Evolutionary conservation across 92 coral and sea anemone species (phyloP), one percentile per base, ranked within the genome.

Genomic region (Porites lobata): DNA sequence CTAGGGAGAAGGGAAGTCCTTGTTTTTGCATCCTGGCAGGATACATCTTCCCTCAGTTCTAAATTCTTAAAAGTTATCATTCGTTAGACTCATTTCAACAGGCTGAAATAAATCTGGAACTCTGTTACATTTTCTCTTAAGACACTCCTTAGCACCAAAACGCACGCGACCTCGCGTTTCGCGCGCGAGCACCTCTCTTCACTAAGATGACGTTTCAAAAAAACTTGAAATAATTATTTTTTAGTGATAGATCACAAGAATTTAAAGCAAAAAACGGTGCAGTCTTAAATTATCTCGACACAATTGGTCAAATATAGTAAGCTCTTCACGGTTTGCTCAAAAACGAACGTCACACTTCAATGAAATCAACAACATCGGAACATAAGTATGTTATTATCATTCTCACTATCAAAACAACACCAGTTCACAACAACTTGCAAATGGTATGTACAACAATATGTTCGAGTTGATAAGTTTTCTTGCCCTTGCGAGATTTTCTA

Each of bases 381-480:
- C 38, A 9, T 22, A 38, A 18, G 38, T 79, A 65, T 72, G 22
- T 22, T n/a, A 72, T 71, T 71, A 54, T 71, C 51, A 8, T 66
- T 20, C 50, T 9, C 61, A 56, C 22, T n/a, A 29, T 69, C 68
- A 69, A 67, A 81, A 51, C 56, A 68, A 82, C 58, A 17, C 69
- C 57, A 68, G 53, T 26, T 52, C 62, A 69, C 17, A 68, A 69
- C 77, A 81, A 78, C 70, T 6, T 80, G 53, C 75, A 67, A 81
- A 11, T 7, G 32, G 50, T 58, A 81, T 56, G 66, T 1, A 10
- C 54, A 65, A 54, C 65, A 81, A 52, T 69, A 69, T 72, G 12
- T 14, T 53, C 64, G 14, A 38, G 47, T 2, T 38, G 7, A 4
- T 4, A 38, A 38, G 47, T 38, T 38, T 38, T 38, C 47, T 38